Conservation (phyloP, 2,888 invertebrate species). For the Melanchra persicariae region DNA sequence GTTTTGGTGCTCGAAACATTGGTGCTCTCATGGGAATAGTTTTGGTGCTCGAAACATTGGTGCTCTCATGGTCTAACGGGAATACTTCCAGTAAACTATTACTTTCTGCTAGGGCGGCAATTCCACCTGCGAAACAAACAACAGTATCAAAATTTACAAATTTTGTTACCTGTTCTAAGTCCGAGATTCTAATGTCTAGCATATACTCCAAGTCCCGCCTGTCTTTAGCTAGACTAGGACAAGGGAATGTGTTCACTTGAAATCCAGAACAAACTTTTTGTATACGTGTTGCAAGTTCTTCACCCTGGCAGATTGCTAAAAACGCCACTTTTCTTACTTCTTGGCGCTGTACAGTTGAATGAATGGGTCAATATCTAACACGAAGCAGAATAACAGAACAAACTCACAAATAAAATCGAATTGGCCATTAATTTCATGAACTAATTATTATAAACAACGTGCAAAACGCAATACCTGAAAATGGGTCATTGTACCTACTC, state of each 20-base stretch:
- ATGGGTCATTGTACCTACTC: too few relatives aligned
- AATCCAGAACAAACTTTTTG: conserved; percentile 97
- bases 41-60: too few relatives aligned
- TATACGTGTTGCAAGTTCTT: conserved; percentile 94
- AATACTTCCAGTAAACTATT: too few relatives aligned
- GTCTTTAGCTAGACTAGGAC: conserved; percentile 94
- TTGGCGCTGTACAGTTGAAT: conserved; percentile 91
- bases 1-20: too few relatives aligned
- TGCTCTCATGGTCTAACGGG: too few relatives aligned
- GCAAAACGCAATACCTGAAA: too few relatives aligned
- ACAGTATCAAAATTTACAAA: background rate
- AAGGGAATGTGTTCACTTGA: conserved; percentile 96
- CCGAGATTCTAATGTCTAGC: conserved; percentile 94
- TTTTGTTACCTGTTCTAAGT: conserved; percentile 92
- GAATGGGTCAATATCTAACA: background rate
- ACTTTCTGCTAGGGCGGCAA: too few relatives aligned
- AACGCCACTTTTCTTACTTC: conserved; percentile 96
- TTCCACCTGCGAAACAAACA: background rate
- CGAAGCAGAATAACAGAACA: background rate
- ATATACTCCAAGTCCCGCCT: conserved; percentile 94
- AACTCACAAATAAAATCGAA: background rate
- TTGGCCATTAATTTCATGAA: too few relatives aligned
- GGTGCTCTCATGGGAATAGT: too few relatives aligned
- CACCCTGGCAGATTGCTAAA: conserved; percentile 95
- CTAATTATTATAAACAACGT: too few relatives aligned